Percentiles rank a stretch among this genome's conserved stretches.
phyloP scores from a whole-genome alignment of 2,113 vertebrate genomes.

The Odontesthes bonariensis region DNA sequence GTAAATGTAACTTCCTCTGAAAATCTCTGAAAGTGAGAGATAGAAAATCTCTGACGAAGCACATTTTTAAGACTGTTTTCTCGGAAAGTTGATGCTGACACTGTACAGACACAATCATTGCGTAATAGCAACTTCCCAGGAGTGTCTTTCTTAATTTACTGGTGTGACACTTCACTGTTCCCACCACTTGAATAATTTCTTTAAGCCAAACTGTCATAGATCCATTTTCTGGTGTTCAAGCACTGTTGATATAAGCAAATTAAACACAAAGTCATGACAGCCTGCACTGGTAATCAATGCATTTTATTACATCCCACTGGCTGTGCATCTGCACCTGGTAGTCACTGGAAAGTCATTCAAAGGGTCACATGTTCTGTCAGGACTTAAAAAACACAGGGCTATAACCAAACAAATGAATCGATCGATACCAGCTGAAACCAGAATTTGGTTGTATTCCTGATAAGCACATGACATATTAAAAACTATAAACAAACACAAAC shows the following conservation, averaged over 20 bases:
- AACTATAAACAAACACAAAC: too few species aligned
- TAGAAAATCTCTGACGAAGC: constrained; percentile 49
- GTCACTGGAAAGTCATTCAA: too few species aligned
- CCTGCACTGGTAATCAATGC: too few species aligned
- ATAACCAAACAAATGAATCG: too few species aligned
- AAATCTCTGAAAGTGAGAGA: not conserved
- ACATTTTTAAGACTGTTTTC: constrained; percentile 6
- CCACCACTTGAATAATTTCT: not conserved
- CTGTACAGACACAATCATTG: constrained; percentile 14
- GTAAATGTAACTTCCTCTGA: not conserved
- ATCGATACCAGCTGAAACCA: too few species aligned
- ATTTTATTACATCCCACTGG: too few species aligned
- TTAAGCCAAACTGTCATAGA: not conserved
- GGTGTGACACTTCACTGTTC: not conserved
- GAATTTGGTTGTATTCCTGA: too few species aligned
- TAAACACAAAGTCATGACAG: too few species aligned
- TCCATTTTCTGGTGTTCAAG: not conserved
- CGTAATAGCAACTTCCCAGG: constrained; percentile 14
- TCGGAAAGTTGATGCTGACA: constrained; percentile 36
- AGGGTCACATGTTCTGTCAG: fast-evolving
- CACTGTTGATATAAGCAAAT: too few species aligned
- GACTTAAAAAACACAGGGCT: not conserved
- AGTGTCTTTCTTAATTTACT: constrained; percentile 19
- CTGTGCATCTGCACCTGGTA: too few species aligned
- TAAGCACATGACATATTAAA: too few species aligned